A percentile compares a stretch with the other conserved stretches of the same genome.
phyloP scores from a whole-genome alignment of 2,113 vertebrate genomes.

The Neoarius graeffei region DNA sequence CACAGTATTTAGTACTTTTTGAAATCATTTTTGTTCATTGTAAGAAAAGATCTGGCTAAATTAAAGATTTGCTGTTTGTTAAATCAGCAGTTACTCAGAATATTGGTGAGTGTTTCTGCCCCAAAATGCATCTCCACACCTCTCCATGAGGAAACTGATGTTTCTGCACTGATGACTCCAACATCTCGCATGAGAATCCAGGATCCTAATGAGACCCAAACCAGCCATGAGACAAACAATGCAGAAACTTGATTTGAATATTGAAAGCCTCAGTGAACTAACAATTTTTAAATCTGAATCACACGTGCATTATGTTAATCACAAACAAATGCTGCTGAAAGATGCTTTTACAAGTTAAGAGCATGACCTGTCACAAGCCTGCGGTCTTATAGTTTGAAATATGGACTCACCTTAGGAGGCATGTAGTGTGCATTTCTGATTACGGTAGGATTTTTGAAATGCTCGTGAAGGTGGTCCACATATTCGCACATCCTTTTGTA shows the following conservation, averaged over 20 bases:
- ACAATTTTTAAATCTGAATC: neutral
- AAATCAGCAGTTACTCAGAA: neutral
- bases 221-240: neutral
- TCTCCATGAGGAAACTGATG: slow-evolving; percentile 78
- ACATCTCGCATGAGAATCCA: slow-evolving; percentile 85
- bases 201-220: slow-evolving; percentile 66
- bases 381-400: neutral
- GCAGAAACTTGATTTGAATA: neutral
- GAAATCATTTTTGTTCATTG: neutral
- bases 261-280: neutral
- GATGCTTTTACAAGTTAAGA: neutral
- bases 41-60: neutral
- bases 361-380: neutral
- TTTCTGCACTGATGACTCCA: slow-evolving; percentile 75
- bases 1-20: neutral
- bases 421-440: slow-evolving; percentile 78
- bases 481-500: slow-evolving; percentile 84
- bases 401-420: slow-evolving; percentile 73
- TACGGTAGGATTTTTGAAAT: slow-evolving; percentile 78
- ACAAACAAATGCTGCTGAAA: neutral
- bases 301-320: neutral
- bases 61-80: neutral
- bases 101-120: slow-evolving; percentile 10
- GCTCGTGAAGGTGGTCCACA: slow-evolving; percentile 84
- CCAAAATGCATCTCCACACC: slow-evolving; percentile 68